phyloP scores from a whole-genome alignment of 2,113 vertebrate genomes.

The Pseudonaja textilis region DNA sequence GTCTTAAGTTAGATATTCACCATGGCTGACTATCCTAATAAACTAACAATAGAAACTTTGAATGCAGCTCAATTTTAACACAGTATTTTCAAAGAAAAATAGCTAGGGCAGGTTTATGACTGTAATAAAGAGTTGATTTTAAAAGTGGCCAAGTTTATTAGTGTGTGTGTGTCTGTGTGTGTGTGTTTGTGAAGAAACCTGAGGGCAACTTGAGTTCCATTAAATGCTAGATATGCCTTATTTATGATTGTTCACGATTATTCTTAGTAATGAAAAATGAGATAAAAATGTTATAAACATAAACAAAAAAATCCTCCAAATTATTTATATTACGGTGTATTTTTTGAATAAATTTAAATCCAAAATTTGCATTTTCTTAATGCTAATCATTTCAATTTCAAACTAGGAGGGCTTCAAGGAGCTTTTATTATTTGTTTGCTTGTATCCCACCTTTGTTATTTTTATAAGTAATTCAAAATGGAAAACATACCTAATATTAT shows the following conservation, averaged over 20 bases:
- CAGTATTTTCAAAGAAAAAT: neutral
- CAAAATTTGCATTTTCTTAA: neutral
- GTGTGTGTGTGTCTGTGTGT: neutral
- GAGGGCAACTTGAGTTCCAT: neutral
- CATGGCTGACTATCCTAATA: neutral
- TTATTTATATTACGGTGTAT: neutral
- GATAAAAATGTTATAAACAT: neutral
- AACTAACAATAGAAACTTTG: neutral
- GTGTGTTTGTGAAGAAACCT: neutral
- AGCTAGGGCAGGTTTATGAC: neutral
- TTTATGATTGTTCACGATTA: neutral
- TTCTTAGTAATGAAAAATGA: neutral
- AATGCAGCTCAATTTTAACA: neutral
- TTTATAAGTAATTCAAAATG: neutral
- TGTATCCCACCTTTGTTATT: neutral
- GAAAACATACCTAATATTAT: neutral
- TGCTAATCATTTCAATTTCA: neutral
- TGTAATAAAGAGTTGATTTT: neutral
- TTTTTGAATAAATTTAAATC: neutral
- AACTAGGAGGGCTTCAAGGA: neutral
- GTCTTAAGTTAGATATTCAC: neutral
- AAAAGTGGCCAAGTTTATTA: neutral
- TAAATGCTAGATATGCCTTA: neutral
- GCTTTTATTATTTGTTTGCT: neutral
- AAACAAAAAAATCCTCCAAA: neutral